Base-by-base conservation (phyloP, 2,113 vertebrate species). In the Scartelaos histophorus region DNA sequence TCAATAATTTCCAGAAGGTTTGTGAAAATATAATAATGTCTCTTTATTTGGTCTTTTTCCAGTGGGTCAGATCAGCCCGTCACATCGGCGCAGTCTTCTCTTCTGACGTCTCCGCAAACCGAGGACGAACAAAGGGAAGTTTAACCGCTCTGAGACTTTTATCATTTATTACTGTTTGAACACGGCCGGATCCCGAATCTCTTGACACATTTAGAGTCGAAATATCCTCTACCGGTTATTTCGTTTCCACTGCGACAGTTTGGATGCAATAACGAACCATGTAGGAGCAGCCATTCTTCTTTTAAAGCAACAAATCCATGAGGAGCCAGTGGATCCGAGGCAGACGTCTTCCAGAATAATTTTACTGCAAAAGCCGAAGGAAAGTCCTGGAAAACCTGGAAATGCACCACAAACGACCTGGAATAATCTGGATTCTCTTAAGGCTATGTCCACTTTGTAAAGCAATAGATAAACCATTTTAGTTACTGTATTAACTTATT, bases 21-120 rank as follows among this genome's bases (percentile, higher is more conserved):
- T n/a, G 19, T 9, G 6, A 9, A 21, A 54, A 5, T 58, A 25
- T 58, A 58, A 25, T 25, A 22, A 22, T 15, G 5, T 25, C 12
- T 58, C 13, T 29, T 58, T 54, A 1, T 61, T 74, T 61, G 1
- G 0, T 81, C 17, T 77, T 34, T 72, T 34, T 72, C 11, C 81
- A 94, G 92, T 80, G 2, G 90, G 87, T 38, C 61, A 64, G 34
- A 38, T 64, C 79, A 92, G 90, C 76, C 91, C 88, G 13, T 73
- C 79, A 47, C 87, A 91, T 69, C 87, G 91, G 66, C 89, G 92
- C 81, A 92, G 88, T 67, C 82, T 93, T 56, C 91, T 91, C 61
- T 91, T 92, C 89, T 92, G 85, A 92, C 58, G 29, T 16, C 9
- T 38, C 12, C 1, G 3, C 29, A 19, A 3, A 2, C 11, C n/a